These are phyloP conservation scores for Conger conger DNA, from an alignment of 2,113 vertebrate genomes.

Conservation along the genomic window DNA sequence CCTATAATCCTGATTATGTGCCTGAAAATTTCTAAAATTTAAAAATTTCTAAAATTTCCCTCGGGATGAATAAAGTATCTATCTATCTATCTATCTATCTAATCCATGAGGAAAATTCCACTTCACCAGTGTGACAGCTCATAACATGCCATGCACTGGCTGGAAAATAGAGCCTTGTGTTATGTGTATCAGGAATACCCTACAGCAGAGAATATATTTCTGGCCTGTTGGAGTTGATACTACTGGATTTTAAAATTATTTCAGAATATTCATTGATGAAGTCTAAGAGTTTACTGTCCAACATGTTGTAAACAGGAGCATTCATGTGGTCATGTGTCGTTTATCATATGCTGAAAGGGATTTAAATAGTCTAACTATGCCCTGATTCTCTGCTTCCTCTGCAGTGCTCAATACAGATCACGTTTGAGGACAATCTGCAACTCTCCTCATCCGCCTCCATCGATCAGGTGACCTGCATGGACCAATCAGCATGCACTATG, in stretches of 20 bases:
- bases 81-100: too few relatives aligned
- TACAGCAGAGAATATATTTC: neutral
- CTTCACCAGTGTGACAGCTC: too few relatives aligned
- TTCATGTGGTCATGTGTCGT: neutral
- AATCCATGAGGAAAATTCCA: too few relatives aligned
- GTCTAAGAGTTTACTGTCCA: too few relatives aligned
- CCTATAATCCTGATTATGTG: too few relatives aligned
- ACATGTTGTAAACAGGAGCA: neutral
- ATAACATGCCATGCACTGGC: too few relatives aligned
- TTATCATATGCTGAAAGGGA: neutral
- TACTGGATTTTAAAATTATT: neutral
- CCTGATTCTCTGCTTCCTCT: slow-evolving; percentile 28
- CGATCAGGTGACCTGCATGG: slow-evolving; percentile 75
- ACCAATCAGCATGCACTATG: slow-evolving; percentile 79
- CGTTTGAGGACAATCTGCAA: slow-evolving; percentile 84
- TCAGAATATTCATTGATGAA: too few relatives aligned
- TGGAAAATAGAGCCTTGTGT: too few relatives aligned
- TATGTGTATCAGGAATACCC: neutral
- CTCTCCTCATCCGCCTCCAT: slow-evolving; percentile 73
- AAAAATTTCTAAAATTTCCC: too few relatives aligned
- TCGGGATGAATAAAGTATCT: too few relatives aligned
- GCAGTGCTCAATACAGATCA: slow-evolving; percentile 93
- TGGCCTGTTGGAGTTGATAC: neutral
- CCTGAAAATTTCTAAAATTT: too few relatives aligned
- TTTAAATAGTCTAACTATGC: too few relatives aligned